Percentiles rank a stretch among this genome's conserved stretches.
phyloP scores from a whole-genome alignment of 2,888 invertebrate genomes.

The Lordiphosa andalusiaca region DNA sequence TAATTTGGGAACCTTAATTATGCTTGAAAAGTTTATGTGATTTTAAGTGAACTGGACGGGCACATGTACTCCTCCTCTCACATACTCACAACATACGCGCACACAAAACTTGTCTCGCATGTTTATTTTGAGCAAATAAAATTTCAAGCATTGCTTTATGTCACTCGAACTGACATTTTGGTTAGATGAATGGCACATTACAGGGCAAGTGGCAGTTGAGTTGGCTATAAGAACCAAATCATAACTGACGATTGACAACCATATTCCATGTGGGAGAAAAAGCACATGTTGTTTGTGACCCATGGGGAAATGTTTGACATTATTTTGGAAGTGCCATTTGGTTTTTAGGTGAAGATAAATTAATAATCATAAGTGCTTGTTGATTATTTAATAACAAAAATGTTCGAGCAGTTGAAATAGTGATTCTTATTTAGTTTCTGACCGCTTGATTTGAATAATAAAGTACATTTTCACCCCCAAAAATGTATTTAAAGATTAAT shows the following conservation, averaged over 20 bases:
- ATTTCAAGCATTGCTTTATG: slow-evolving; percentile 28
- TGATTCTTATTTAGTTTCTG: no score
- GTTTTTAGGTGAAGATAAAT: no score
- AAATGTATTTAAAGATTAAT: no score
- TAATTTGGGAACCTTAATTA: slow-evolving; percentile 32
- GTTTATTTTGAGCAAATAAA: slow-evolving; percentile 28
- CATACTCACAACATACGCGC: not conserved
- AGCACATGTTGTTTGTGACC: slow-evolving; percentile 1
- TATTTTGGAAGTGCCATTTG: not conserved
- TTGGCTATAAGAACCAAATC: slow-evolving; percentile 2
- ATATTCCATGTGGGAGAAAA: slow-evolving; percentile 1
- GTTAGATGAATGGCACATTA: slow-evolving; percentile 2
- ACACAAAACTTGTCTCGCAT: slow-evolving; percentile 4
- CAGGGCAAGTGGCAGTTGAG: slow-evolving; percentile 7
- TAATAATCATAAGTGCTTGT: no score
- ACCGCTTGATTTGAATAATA: no score
- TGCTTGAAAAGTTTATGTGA: slow-evolving; percentile 3
- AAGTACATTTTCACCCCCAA: no score
- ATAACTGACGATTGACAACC: slow-evolving; percentile 6
- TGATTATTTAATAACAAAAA: no score
- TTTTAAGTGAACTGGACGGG: slow-evolving; percentile 9
- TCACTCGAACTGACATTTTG: slow-evolving; percentile 23
- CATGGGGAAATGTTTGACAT: not conserved
- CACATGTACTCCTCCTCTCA: not conserved
- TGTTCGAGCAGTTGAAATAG: no score